These are phyloP conservation scores for Acromyrmex heyeri DNA, from an alignment of 1,140 invertebrate genomes.

Conservation along the genomic window DNA sequence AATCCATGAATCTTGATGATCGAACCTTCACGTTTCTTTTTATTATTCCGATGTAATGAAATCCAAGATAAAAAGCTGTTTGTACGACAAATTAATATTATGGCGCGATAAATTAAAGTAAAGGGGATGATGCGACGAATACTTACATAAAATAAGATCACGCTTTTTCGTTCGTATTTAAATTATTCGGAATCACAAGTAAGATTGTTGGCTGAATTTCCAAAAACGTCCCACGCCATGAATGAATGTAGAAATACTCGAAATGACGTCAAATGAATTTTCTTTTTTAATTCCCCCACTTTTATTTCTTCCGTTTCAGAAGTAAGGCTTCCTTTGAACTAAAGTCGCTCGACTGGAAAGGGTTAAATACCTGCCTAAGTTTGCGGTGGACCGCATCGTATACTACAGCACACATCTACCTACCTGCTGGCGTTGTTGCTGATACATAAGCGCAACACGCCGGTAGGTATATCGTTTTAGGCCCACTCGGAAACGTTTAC, in stretches of 20 bases:
- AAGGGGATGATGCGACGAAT: background rate
- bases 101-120: background rate
- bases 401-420: conserved; percentile 6
- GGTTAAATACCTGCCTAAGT: conserved; percentile 49
- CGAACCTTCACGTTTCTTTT: background rate
- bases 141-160: background rate
- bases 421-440: conserved; percentile 43
- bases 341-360: conserved; percentile 7
- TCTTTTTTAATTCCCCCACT: background rate
- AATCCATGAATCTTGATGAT: conserved; percentile 22
- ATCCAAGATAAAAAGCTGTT: background rate
- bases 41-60: conserved; percentile 8
- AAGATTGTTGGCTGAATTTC: no score
- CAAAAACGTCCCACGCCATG: no score
- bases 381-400: conserved; percentile 53
- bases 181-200: background rate
- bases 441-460: conserved; percentile 36
- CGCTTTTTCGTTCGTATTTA: background rate
- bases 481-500: conserved; percentile 43
- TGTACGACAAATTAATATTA: background rate
- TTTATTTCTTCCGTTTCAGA: background rate
- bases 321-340: background rate
- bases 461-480: conserved; percentile 49
- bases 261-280: background rate
- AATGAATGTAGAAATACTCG: no score